phyloP scores from a whole-genome alignment of 1,140 invertebrate genomes.

The Drosophila burlai region DNA sequence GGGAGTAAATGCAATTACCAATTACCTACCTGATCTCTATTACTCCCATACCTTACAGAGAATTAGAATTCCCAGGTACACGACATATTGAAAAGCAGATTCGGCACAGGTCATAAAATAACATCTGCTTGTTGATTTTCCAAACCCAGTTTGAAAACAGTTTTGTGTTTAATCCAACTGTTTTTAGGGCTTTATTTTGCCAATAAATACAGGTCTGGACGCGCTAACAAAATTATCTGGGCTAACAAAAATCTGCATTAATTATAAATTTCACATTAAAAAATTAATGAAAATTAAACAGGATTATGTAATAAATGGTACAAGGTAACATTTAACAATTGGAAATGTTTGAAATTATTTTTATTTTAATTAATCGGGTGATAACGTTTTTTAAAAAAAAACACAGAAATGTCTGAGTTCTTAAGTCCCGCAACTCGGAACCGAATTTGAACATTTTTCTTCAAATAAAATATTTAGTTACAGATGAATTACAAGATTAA shows the following conservation, averaged over 20 bases:
- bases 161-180: not conserved
- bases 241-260: too few species aligned
- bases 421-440: too few species aligned
- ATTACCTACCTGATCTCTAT: not conserved
- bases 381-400: too few species aligned
- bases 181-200: not conserved
- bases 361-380: too few species aligned
- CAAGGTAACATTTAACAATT: too few species aligned
- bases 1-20: too few species aligned
- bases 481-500: too few species aligned
- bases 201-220: not conserved
- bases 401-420: too few species aligned
- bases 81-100: not conserved
- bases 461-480: too few species aligned
- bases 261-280: not conserved
- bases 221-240: too few species aligned
- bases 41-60: not conserved
- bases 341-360: too few species aligned
- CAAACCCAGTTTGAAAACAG: not conserved
- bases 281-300: not conserved
- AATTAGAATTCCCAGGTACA: not conserved
- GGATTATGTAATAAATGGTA: not conserved
- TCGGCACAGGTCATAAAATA: not conserved
- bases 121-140: constrained; percentile 2
- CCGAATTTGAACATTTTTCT: too few species aligned